Evolutionary conservation across 2,888 invertebrate species (phyloP).

Genomic region (Xestia c-nigrum): DNA sequence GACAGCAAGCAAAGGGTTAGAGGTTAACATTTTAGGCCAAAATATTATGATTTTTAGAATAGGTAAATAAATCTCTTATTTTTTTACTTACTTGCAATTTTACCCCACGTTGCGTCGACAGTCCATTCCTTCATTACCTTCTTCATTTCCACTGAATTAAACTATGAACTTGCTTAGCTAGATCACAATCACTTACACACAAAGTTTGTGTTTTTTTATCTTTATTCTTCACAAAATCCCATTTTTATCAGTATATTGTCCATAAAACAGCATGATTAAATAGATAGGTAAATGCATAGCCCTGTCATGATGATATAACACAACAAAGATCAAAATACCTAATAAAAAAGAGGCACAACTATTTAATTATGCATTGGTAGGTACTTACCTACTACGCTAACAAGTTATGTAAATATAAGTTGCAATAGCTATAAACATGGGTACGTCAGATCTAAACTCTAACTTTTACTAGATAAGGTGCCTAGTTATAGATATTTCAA

Average conservation of each 20-base stretch:
- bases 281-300: background rate
- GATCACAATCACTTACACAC: background rate
- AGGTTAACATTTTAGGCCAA: background rate
- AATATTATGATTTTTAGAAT: background rate
- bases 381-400: background rate
- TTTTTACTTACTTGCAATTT: conserved; percentile 76
- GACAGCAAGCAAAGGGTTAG: conserved; percentile 9
- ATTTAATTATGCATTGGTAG: too few relatives aligned
- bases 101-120: conserved; percentile 88
- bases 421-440: background rate
- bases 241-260: background rate
- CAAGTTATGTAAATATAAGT: background rate
- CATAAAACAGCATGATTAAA: background rate
- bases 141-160: conserved; percentile 39
- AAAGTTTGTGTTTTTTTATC: conserved; percentile 12
- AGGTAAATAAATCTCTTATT: background rate
- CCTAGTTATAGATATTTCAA: too few relatives aligned
- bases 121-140: conserved; percentile 75
- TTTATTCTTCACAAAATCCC: background rate
- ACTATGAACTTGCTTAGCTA: background rate
- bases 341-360: background rate
- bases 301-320: background rate
- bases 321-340: background rate
- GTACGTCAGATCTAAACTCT: conserved; percentile 3
- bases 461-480: background rate